Conservation (phyloP, 2,888 invertebrate genomes). For the Noctua pronuba region DNA sequence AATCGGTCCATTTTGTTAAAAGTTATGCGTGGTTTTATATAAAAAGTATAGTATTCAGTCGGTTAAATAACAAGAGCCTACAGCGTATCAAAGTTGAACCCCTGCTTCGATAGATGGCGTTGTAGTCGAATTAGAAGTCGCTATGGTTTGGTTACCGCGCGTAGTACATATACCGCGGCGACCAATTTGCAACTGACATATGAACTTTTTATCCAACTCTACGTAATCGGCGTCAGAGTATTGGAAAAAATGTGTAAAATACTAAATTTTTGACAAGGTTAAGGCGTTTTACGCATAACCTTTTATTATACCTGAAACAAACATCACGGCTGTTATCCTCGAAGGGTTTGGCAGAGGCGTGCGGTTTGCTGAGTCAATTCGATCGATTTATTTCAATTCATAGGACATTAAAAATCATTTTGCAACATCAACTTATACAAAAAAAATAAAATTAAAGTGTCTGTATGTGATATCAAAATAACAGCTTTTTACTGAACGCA, state of each 20-base stretch:
- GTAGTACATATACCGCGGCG: neutral
- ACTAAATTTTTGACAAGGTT: neutral
- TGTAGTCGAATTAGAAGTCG: constrained; percentile 6
- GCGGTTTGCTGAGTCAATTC: neutral
- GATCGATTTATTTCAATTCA: neutral
- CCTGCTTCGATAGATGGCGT: neutral
- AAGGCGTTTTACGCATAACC: neutral
- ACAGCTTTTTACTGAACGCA: too few species aligned
- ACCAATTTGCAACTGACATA: too few species aligned
- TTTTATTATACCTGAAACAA: neutral
- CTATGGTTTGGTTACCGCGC: constrained; percentile 10
- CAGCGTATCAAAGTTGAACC: too few species aligned
- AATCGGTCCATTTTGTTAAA: neutral
- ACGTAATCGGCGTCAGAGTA: neutral
- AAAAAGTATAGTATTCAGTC: too few species aligned
- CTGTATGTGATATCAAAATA: too few species aligned
- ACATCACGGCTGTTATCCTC: too few species aligned
- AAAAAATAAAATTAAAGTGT: too few species aligned
- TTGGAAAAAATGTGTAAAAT: neutral
- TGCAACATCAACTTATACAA: too few species aligned
- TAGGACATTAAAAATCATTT: neutral
- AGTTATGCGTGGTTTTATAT: too few species aligned
- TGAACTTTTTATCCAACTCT: neutral
- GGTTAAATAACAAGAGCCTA: too few species aligned
- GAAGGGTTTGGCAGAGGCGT: neutral